These are phyloP conservation scores for Euborellia annulipes DNA, from an alignment of 1,140 invertebrate species.

Conservation along the genomic window DNA sequence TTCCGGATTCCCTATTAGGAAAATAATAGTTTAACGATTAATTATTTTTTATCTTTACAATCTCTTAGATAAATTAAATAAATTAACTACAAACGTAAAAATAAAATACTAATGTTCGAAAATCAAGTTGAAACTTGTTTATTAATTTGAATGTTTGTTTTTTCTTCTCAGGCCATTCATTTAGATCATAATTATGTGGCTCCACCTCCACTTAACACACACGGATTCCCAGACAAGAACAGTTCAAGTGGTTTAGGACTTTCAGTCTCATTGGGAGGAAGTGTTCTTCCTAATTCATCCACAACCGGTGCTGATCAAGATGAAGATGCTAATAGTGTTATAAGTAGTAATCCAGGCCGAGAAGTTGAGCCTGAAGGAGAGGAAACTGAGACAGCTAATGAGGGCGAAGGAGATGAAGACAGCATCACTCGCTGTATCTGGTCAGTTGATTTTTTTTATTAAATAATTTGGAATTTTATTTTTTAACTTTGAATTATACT, in stretches of 20 bases:
- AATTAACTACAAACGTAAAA: neutral
- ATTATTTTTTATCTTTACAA: too few species aligned
- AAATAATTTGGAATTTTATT: neutral
- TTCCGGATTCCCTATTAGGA: too few species aligned
- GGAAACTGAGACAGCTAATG: slow-evolving; percentile 74
- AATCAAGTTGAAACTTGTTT: slow-evolving; percentile 25
- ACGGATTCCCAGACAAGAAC: slow-evolving; percentile 26
- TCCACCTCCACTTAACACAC: slow-evolving; percentile 43
- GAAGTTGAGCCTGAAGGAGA: slow-evolving; percentile 53
- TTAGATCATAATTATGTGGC: slow-evolving; percentile 71
- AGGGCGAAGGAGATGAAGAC: slow-evolving; percentile 71
- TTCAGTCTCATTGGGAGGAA: slow-evolving; percentile 2
- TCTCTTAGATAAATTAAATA: too few species aligned
- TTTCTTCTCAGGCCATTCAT: slow-evolving; percentile 45
- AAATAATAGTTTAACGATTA: too few species aligned
- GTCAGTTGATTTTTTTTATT: slow-evolving; percentile 24
- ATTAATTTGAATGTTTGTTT: too few species aligned
- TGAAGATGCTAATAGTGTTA: slow-evolving; percentile 47
- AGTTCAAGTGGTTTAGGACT: slow-evolving; percentile 3
- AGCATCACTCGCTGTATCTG: slow-evolving; percentile 83
- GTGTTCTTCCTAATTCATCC: neutral
- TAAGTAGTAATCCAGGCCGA: slow-evolving; percentile 38
- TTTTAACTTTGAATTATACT: too few species aligned
- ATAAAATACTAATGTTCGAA: slow-evolving; percentile 18
- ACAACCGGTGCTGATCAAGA: slow-evolving; percentile 21